Evolutionary conservation across 2,113 vertebrate species (phyloP).

Genomic region (Oncorhynchus tshawytscha): DNA sequence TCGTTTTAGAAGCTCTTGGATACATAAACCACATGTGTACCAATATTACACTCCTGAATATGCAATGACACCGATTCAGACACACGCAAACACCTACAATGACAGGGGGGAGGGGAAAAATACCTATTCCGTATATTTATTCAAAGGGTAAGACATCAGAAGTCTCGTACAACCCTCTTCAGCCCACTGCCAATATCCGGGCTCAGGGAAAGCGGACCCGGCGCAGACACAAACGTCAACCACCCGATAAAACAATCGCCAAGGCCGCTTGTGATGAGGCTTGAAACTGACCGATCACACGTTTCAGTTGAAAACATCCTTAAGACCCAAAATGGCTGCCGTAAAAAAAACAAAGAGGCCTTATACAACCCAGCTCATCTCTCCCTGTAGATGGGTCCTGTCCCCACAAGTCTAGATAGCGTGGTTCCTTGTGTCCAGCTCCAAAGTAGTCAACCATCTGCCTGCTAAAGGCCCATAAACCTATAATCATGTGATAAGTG

Average conservation of each 20-base stretch:
- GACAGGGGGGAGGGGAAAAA: too few species aligned
- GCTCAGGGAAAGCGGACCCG: not conserved
- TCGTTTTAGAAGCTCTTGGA: not conserved
- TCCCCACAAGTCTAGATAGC: too few species aligned
- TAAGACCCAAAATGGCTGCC: not conserved
- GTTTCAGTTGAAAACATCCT: not conserved
- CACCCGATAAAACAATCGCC: not conserved
- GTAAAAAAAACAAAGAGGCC: not conserved
- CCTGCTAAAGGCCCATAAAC: not conserved
- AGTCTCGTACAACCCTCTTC: too few species aligned
- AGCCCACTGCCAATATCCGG: too few species aligned
- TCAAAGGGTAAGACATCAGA: too few species aligned
- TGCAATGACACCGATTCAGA: not conserved
- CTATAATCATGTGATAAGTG: not conserved
- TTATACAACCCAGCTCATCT: not conserved
- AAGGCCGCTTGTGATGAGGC: not conserved
- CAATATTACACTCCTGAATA: too few species aligned
- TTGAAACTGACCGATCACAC: too few species aligned
- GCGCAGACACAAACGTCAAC: not conserved
- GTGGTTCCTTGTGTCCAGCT: not conserved
- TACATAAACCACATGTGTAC: not conserved
- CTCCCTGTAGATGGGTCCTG: not conserved
- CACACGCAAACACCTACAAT: not conserved
- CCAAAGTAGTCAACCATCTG: not conserved
- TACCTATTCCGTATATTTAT: too few species aligned